Base-by-base conservation (phyloP, 1,140 invertebrate genomes). In the Ips typographus region DNA sequence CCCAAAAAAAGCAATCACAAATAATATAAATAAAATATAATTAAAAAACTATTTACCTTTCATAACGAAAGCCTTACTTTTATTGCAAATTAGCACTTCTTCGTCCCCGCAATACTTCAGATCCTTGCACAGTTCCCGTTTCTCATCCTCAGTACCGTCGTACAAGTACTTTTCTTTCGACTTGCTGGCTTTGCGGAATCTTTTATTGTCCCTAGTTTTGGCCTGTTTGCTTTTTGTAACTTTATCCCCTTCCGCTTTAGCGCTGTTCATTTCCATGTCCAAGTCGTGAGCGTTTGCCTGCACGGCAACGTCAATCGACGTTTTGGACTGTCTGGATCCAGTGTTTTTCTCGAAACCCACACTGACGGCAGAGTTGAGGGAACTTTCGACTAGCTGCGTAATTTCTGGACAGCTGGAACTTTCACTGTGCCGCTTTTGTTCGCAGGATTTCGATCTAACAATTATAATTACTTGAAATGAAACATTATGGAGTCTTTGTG, bases 261-360 rank as follows among this genome's bases (percentile, higher is more conserved):
- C 40, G 41, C 71, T 61, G 43, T 69, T 72, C 42, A 75, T 62
- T 52, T 75, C 73, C 6, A 72, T 43, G 43, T 73, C 69, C 42
- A 88, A 86, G 77, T 88, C 87, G 68, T 84, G 82, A 0, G 85
- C 86, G 76, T 85, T 86, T 0, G 84, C 83, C 71, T 88, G 86
- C 8, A 84, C 83, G 59, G 83, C 84, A 37, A 85, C 83, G 70
- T 85, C 84, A 79, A 75, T 78, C 3, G 76, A 77, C 2, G 73
- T 77, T 65, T 78, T 77, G 22, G 77, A 77, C 58, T 78, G 78
- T 68, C 77, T 73, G 37, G 76, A 77, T 0, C 73, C 72, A 41
- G 75, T 57, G 52, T 75, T 78, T 60, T 76, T 84, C 74, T 77
- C 3, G 72, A 75, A 38, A 75, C 80, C 80, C 74, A 82, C 73